Base-by-base conservation (phyloP, 2,888 invertebrate genomes). In the Lathronympha strigana region DNA sequence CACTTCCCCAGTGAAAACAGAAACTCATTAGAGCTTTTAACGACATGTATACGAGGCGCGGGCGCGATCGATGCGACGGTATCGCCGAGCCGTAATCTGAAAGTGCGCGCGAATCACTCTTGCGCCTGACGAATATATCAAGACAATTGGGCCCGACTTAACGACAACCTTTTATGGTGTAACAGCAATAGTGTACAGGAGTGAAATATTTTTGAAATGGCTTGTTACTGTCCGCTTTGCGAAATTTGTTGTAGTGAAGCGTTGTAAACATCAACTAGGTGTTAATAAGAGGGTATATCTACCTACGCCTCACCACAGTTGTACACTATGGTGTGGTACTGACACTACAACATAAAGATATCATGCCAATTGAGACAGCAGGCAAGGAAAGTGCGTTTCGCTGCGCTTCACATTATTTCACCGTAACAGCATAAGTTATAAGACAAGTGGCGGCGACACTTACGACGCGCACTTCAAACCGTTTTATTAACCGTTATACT, bases 21-120 rank as follows among this genome's bases (percentile, higher is more conserved):
- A 79, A 76, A 82, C 86, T 84, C 84, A 86, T 86, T 86, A 86
- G 80, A 78, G 75, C 78, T 81, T 78, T 81, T 79, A 81, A 73
- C 80, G 80, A 80, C 81, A 79, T 80, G 78, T 78, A 78, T 74
- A 78, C 73, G 73, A 80, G 74, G 76, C 73, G 78, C 71, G 31
- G 66, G 55, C 69, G 70, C 73, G 72, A 78, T 74, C 72, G 72
- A 76, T 78, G 58, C 74, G 81, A 79, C 82, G 68, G 71, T 83
- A 83, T 81, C 82, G 23, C 57, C 25, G 58, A 57, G 61, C 68
- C 70, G 73, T 74, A 73, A 82, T 83, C 83, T 77, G 77, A 78
- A 79, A 80, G 76, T 71, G 74, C 68, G 38, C 47, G 61, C 55
- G 54, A 66, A 67, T 71, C 67, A 69, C 67, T 71, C 71, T 68